phyloP scores from a whole-genome alignment of 1,140 invertebrate genomes.

The Drosophila pandora region DNA sequence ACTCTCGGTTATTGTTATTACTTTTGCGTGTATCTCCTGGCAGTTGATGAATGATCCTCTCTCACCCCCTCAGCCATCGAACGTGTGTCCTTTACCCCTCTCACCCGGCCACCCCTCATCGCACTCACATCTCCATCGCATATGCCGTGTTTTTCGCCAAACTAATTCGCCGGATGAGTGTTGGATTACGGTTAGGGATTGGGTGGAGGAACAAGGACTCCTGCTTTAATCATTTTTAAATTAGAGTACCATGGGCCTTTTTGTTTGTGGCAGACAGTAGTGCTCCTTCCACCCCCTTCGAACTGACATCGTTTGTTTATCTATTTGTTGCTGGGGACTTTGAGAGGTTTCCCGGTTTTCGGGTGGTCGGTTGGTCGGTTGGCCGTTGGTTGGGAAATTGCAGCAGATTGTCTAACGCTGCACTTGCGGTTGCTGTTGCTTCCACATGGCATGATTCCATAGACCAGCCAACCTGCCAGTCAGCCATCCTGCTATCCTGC shows the following conservation, averaged over 20 bases:
- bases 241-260: conserved; percentile 79
- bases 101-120: neutral
- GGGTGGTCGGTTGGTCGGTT: too few relatives aligned
- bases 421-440: conserved; percentile 68
- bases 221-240: conserved; percentile 83
- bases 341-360: conserved; percentile 22
- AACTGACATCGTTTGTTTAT: conserved; percentile 65
- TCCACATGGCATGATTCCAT: conserved; percentile 69
- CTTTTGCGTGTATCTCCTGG: conserved; percentile 68
- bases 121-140: conserved; percentile 30
- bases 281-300: conserved; percentile 33
- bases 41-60: conserved; percentile 67
- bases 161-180: conserved; percentile 76
- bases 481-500: too few relatives aligned
- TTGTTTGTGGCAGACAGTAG: conserved; percentile 15
- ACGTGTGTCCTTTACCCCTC: conserved; percentile 2
- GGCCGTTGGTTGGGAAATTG: conserved; percentile 53
- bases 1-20: conserved; percentile 73
- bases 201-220: conserved; percentile 16
- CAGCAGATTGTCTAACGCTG: conserved; percentile 74
- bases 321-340: conserved; percentile 55
- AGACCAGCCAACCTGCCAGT: conserved; percentile 3
- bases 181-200: conserved; percentile 66
- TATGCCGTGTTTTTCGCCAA: conserved; percentile 72
- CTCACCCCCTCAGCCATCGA: conserved; percentile 4